A percentile compares a stretch with the other conserved stretches of the same genome.
Evolutionary conservation across 2,113 vertebrate species (phyloP).

Genomic region (Callipepla squamata): DNA sequence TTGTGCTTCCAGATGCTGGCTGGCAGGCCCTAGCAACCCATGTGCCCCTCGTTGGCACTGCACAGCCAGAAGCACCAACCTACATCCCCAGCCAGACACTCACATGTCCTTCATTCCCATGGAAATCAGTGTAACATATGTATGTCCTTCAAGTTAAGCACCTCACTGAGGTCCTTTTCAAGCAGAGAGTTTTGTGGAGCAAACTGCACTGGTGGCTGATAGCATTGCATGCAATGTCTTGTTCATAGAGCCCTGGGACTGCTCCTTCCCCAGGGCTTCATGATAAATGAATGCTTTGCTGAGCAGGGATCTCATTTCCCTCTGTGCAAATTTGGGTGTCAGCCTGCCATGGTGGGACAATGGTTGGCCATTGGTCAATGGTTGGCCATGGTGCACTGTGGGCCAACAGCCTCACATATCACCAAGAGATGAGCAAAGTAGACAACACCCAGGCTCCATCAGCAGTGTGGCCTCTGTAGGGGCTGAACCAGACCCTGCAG

Average conservation of each 20-base stretch:
- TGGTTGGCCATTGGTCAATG: no score
- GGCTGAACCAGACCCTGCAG: background rate
- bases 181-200: background rate
- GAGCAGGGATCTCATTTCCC: background rate
- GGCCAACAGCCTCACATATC: background rate
- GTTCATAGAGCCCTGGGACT: background rate
- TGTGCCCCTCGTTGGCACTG: fast-evolving
- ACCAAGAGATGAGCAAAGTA: background rate
- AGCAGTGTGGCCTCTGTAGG: fast-evolving
- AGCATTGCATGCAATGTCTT: background rate
- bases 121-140: background rate
- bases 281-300: background rate
- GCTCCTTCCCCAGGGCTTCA: background rate
- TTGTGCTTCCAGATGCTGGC: fast-evolving
- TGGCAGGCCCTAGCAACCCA: fast-evolving
- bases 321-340: background rate
- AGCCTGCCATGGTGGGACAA: background rate
- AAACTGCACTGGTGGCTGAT: background rate
- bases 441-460: background rate
- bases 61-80: background rate
- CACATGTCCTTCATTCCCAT: fast-evolving
- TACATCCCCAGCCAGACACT: background rate
- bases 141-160: fast-evolving
- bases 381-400: no score
- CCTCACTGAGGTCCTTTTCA: background rate